phyloP scores from a whole-genome alignment of 2,888 invertebrate species.

The Drosophila pseudotakahashii region DNA sequence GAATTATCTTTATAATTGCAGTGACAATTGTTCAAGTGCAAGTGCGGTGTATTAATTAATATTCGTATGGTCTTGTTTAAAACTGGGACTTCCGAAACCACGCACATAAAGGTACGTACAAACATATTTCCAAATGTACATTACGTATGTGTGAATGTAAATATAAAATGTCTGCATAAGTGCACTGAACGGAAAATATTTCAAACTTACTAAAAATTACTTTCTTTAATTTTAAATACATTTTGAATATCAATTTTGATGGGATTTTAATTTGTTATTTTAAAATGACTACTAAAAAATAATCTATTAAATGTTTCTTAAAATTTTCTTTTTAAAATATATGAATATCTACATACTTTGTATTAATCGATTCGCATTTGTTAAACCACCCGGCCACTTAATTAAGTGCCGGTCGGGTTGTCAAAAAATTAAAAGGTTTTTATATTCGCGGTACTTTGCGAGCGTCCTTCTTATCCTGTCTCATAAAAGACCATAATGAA shows the following conservation, averaged over 20 bases:
- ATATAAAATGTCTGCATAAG: not conserved
- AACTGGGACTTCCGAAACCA: not conserved
- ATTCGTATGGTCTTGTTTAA: too few species aligned
- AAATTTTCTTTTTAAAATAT: too few species aligned
- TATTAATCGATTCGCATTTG: too few species aligned
- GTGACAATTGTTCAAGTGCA: not conserved
- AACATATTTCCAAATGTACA: not conserved
- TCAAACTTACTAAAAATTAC: too few species aligned
- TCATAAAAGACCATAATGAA: conserved; percentile 7
- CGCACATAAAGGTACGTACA: not conserved
- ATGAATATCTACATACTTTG: too few species aligned
- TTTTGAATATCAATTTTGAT: too few species aligned
- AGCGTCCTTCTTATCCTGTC: not conserved
- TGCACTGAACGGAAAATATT: too few species aligned
- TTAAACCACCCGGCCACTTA: not conserved
- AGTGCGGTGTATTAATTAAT: not conserved
- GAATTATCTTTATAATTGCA: too few species aligned
- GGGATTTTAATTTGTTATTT: too few species aligned
- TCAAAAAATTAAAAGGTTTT: not conserved
- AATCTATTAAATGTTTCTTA: too few species aligned
- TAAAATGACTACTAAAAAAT: too few species aligned
- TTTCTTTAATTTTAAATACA: too few species aligned
- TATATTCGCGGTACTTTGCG: not conserved
- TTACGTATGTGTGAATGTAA: not conserved
- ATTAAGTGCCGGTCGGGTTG: not conserved